These are phyloP conservation scores for Galeruca laticollis DNA, from an alignment of 2,888 invertebrate genomes.

Conservation along the genomic window DNA sequence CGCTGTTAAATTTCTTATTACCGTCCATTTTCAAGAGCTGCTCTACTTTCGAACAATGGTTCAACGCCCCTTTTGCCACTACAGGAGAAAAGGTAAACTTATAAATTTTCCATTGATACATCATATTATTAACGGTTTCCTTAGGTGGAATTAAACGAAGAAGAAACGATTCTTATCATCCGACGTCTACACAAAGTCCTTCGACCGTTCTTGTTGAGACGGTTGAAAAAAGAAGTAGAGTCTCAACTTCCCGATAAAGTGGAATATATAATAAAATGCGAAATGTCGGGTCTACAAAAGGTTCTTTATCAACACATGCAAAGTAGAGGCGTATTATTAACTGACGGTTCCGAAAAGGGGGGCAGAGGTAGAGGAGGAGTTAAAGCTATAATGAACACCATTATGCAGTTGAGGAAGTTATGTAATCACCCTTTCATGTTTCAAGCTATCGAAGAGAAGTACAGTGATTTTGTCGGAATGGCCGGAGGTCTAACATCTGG, in stretches of 20 bases:
- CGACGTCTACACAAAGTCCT: conserved; percentile 98
- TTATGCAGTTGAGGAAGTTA: conserved; percentile 96
- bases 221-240: conserved; percentile 99
- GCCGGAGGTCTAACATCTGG: conserved; percentile 84
- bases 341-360: conserved; percentile 96
- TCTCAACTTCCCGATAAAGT: conserved; percentile 98
- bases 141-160: conserved; percentile 96
- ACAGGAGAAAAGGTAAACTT: conserved; percentile 93
- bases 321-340: conserved; percentile 93
- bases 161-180: conserved; percentile 99
- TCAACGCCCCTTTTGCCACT: conserved; percentile 99
- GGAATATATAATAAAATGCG: conserved; percentile 99
- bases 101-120: neutral
- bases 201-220: conserved; percentile 94
- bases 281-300: conserved; percentile 97
- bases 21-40: conserved; percentile 99
- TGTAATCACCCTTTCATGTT: conserved; percentile 99
- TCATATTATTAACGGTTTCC: neutral
- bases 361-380: conserved; percentile 90
- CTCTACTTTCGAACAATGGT: conserved; percentile 99
- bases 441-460: conserved; percentile 97
- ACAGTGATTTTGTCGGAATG: conserved; percentile 88
- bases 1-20: conserved; percentile 94
- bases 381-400: conserved; percentile 98
- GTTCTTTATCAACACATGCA: conserved; percentile 98